phyloP scores from a whole-genome alignment of 1,140 invertebrate genomes.

The Drosophila dunni region DNA sequence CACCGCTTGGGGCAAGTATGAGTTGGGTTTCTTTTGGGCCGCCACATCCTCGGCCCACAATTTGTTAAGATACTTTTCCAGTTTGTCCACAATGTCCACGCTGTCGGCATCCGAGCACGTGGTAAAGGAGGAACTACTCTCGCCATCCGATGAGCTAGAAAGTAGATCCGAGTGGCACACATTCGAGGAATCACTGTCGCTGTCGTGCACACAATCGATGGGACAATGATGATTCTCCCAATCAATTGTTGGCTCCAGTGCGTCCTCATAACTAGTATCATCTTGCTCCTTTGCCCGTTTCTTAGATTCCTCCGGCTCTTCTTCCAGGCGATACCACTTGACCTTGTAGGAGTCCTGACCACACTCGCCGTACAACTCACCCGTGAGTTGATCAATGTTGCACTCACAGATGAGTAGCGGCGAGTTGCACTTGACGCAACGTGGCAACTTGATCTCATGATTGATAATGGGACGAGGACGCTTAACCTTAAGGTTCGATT shows the following conservation, averaged over 20 bases:
- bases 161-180: conserved; percentile 36
- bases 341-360: conserved; percentile 77
- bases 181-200: conserved; percentile 48
- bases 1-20: conserved; percentile 24
- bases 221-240: conserved; percentile 73
- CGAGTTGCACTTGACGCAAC: conserved; percentile 60
- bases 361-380: conserved; percentile 65
- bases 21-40: conserved; percentile 40
- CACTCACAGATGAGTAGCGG: conserved; percentile 72
- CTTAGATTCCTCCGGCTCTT: not conserved
- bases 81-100: conserved; percentile 54
- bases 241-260: conserved; percentile 40
- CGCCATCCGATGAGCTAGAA: not conserved
- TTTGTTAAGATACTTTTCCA: conserved; percentile 66
- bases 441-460: conserved; percentile 59
- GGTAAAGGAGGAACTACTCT: conserved; percentile 21
- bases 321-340: conserved; percentile 68
- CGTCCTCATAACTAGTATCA: conserved; percentile 34
- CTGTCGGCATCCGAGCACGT: conserved; percentile 42
- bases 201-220: conserved; percentile 59
- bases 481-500: conserved; percentile 14
- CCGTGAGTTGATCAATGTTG: conserved; percentile 68
- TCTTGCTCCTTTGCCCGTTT: not conserved
- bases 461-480: conserved; percentile 62
- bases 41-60: conserved; percentile 69